Conservation (phyloP, 2,797 vertebrate species). For the Sphenodon punctatus region DNA sequence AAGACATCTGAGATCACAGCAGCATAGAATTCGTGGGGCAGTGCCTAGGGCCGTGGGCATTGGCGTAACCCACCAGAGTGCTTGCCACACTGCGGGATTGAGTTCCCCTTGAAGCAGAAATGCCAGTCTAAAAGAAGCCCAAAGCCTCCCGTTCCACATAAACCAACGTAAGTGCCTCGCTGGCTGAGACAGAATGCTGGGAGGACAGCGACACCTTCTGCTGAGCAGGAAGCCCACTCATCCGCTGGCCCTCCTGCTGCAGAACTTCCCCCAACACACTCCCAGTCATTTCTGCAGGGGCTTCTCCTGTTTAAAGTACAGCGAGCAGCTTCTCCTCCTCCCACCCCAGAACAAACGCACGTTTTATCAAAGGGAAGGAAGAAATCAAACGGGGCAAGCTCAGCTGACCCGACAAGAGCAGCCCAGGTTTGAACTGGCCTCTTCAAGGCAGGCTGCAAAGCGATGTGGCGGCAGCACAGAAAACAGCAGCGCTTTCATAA, state of each 20-base stretch:
- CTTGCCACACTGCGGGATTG: no score
- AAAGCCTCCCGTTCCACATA: neutral
- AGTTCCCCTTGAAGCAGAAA: neutral
- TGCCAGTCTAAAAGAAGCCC: neutral
- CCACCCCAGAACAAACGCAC: accelerated
- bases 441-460: neutral
- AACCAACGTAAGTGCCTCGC: neutral
- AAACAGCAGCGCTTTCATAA: neutral
- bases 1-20: no score
- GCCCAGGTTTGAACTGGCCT: neutral
- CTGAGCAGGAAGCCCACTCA: accelerated
- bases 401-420: neutral
- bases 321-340: neutral
- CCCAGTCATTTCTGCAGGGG: accelerated
- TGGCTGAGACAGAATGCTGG: neutral
- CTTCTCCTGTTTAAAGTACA: neutral
- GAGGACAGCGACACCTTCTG: neutral
- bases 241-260: neutral
- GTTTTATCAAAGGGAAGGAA: neutral
- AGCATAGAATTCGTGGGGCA: no score
- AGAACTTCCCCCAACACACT: accelerated
- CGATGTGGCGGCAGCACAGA: neutral
- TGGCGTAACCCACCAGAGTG: no score
- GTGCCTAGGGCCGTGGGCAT: no score
- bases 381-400: neutral